Conservation (phyloP, 2,888 invertebrate species). For the Deroplatys truncata region DNA sequence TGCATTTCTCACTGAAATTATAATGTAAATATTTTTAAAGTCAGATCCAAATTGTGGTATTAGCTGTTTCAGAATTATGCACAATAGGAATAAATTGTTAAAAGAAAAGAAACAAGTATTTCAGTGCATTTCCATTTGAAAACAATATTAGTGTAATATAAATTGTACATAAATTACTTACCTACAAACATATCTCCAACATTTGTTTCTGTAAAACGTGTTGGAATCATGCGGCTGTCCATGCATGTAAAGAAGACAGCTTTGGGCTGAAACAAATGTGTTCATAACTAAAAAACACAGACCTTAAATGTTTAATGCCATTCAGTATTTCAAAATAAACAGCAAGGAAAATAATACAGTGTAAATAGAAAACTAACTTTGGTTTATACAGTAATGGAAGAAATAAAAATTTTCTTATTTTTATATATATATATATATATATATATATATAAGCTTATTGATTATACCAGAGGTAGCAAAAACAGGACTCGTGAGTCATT, state of each 20-base stretch:
- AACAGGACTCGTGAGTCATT: too few relatives aligned
- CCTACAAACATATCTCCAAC: constrained; percentile 98
- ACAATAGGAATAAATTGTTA: too few relatives aligned
- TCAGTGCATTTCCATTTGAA: not conserved
- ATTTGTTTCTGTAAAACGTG: constrained; percentile 89
- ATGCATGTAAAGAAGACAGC: constrained; percentile 97
- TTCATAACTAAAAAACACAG: constrained; percentile 31
- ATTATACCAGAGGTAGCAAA: too few relatives aligned
- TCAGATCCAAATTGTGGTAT: not conserved
- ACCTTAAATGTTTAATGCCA: too few relatives aligned
- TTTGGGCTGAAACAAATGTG: constrained; percentile 71
- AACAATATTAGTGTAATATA: not conserved
- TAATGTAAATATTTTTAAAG: not conserved
- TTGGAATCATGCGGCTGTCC: constrained; percentile 96
- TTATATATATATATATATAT: too few relatives aligned
- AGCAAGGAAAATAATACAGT: too few relatives aligned
- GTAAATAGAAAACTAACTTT: too few relatives aligned
- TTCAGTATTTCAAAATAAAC: too few relatives aligned
- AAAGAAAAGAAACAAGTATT: not conserved
- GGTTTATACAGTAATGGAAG: too few relatives aligned
- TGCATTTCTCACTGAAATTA: constrained; percentile 84
- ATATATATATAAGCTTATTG: too few relatives aligned
- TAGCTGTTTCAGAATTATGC: not conserved
- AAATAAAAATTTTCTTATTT: too few relatives aligned
- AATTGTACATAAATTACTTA: constrained; percentile 41